Evolutionary conservation across 2,113 vertebrate species (phyloP).

Genomic region (Heterochromis multidens): DNA sequence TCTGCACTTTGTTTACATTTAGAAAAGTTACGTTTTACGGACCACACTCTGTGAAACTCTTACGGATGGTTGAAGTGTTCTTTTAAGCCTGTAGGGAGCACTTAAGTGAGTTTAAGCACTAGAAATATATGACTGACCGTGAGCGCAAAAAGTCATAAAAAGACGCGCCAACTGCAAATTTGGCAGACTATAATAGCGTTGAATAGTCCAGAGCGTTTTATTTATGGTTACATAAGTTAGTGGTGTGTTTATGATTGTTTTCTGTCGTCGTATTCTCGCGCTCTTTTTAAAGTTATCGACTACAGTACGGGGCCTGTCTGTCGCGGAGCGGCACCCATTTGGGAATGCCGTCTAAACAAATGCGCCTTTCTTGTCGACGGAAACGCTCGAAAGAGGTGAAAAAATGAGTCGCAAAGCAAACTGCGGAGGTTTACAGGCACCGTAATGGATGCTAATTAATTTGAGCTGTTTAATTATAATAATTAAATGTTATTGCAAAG

Average conservation of each 20-base stretch:
- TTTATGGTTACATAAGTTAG: background rate
- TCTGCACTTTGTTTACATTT: background rate
- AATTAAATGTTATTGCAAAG: background rate
- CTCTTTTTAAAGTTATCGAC: conserved; percentile 58
- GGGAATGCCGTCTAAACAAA: conserved; percentile 54
- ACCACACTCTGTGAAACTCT: background rate
- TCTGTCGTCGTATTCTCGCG: conserved; percentile 44
- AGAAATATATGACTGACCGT: background rate
- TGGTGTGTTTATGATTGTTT: background rate
- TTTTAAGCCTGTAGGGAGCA: background rate
- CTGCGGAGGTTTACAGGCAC: background rate
- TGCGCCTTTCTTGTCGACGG: conserved; percentile 53
- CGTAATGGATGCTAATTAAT: background rate
- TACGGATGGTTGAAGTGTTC: background rate
- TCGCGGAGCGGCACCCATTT: conserved; percentile 23
- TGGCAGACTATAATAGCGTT: too few relatives aligned
- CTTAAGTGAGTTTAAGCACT: background rate
- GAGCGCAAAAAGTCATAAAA: background rate
- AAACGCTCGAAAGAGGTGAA: background rate
- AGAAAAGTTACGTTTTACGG: background rate
- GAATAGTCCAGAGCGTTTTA: background rate
- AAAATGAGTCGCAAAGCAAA: background rate
- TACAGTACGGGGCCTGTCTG: conserved; percentile 14
- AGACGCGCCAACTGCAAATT: background rate
- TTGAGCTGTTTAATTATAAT: background rate